Evolutionary conservation across 2,888 invertebrate species (phyloP).

Genomic region (Philhelius pedissequus): DNA sequence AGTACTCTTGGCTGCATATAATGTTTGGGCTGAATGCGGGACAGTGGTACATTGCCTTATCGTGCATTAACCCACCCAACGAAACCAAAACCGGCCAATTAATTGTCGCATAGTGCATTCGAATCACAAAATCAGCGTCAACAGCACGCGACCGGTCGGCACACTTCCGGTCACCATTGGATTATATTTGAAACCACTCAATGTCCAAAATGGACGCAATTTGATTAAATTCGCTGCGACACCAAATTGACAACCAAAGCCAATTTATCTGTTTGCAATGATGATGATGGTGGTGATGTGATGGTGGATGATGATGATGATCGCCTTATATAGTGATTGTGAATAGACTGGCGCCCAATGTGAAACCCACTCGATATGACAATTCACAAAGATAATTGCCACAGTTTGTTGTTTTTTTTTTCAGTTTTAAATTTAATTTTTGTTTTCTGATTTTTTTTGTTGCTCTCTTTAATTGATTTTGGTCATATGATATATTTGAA

Average conservation of each 20-base stretch:
- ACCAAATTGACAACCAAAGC: slow-evolving; percentile 66
- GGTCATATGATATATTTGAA: slow-evolving; percentile 48
- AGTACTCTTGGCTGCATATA: neutral
- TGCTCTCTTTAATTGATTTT: slow-evolving; percentile 52
- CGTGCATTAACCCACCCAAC: slow-evolving; percentile 41
- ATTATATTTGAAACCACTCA: slow-evolving; percentile 60
- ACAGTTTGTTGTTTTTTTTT: slow-evolving; percentile 23
- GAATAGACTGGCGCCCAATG: slow-evolving; percentile 3
- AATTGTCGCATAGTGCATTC: slow-evolving; percentile 34
- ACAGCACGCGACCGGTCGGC: slow-evolving; percentile 18
- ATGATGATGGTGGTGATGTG: slow-evolving; percentile 36
- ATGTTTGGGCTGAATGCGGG: neutral
- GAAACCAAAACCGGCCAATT: slow-evolving; percentile 54
- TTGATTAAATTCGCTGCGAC: slow-evolving; percentile 64
- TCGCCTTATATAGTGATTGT: neutral
- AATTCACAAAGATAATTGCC: slow-evolving; percentile 55
- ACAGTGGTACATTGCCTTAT: neutral
- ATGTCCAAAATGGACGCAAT: slow-evolving; percentile 50
- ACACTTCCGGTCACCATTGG: slow-evolving; percentile 49
- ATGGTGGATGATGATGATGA: slow-evolving; percentile 28
- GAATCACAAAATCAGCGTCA: slow-evolving; percentile 53
- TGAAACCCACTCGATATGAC: neutral
- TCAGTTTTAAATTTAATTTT: slow-evolving; percentile 14
- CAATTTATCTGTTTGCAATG: slow-evolving; percentile 64
- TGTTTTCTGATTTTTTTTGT: neutral